Percentiles rank a stretch among this genome's conserved stretches.
These are phyloP conservation scores for Galendromus occidentalis DNA, from an alignment of 1,140 invertebrate genomes.

Conservation along the genomic window DNA sequence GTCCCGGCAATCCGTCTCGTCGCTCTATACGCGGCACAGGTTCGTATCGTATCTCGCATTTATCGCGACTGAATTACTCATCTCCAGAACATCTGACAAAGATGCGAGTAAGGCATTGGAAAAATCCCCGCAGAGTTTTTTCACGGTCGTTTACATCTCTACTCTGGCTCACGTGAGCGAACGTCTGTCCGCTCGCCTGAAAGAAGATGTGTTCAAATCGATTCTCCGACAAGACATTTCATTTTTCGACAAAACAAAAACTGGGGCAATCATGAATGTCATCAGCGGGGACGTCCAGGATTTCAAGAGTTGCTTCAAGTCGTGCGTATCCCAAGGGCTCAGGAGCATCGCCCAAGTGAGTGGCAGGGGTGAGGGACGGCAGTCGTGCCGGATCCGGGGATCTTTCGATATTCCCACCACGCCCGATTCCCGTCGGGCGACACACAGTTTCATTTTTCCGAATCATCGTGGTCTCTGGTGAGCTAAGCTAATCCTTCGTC, in stretches of 20 bases:
- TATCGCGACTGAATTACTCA: not conserved
- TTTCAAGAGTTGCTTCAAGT: slow-evolving; percentile 87
- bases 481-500: slow-evolving; percentile 17
- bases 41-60: slow-evolving; percentile 21
- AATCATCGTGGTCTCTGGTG: no score
- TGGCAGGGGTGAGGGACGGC: no score
- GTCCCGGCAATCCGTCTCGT: slow-evolving; percentile 43
- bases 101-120: slow-evolving; percentile 12
- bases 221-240: slow-evolving; percentile 66
- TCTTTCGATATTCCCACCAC: no score
- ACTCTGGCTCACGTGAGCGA: slow-evolving; percentile 66
- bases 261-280: slow-evolving; percentile 73
- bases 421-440: no score
- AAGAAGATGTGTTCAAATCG: slow-evolving; percentile 56
- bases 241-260: slow-evolving; percentile 74
- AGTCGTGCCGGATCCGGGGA: no score
- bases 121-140: slow-evolving; percentile 42
- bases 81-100: not conserved
- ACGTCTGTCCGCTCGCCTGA: slow-evolving; percentile 53
- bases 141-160: slow-evolving; percentile 74
- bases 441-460: no score
- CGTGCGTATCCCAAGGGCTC: slow-evolving; percentile 67
- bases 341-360: slow-evolving; percentile 54
- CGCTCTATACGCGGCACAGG: slow-evolving; percentile 45
- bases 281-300: slow-evolving; percentile 83